Evolutionary conservation across 2,797 vertebrate genomes (phyloP), one percentile per base, ranked within the genome.

Genomic region (Alfaro cultratus): DNA sequence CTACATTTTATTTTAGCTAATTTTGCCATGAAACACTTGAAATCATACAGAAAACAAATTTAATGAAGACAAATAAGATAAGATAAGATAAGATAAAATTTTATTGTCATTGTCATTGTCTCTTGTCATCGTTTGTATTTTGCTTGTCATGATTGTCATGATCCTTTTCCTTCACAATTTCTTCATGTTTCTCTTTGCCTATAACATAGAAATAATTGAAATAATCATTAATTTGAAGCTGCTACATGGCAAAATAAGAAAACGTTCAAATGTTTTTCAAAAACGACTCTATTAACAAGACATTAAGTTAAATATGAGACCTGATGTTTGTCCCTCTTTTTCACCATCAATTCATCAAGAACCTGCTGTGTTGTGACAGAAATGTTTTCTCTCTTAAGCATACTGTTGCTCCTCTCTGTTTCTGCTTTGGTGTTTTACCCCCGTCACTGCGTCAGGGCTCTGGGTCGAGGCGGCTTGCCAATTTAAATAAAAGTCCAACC

Each of bases 401-500:
- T 88, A 86, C 86, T 90, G 87, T 90, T 86, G 74, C 75, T 75
- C 83, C 75, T 78, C 85, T 89, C 91, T 80, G 78, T 77, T 76
- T 76, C 74, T 75, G 78, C 85, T 87, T 88, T 88, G 76, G 39
- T 75, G 91, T 91, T 92, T 88, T 87, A 86, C 89, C 87, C 91
- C 86, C 81, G 83, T 85, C 76, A 68, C 88, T 67, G 62, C 79
- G 83, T 83, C 86, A 68, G 86, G 73, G 86, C 83, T 89, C 80
- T 84, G 87, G 88, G 91, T 95, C 85, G 85, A 92, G 94, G 92
- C 92, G 77, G 75, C 71, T 72, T 72, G 91, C 94, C 94, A 95
- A 92, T 91, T 81, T 94, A 94, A 94, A 95, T 94, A 95, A 94
- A 94, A 87, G 87, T 85, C 89, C 87, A 57, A 81, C 89, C 43